phyloP scores from a whole-genome alignment of 2,797 vertebrate genomes.

The Rousettus madagascariensis region DNA sequence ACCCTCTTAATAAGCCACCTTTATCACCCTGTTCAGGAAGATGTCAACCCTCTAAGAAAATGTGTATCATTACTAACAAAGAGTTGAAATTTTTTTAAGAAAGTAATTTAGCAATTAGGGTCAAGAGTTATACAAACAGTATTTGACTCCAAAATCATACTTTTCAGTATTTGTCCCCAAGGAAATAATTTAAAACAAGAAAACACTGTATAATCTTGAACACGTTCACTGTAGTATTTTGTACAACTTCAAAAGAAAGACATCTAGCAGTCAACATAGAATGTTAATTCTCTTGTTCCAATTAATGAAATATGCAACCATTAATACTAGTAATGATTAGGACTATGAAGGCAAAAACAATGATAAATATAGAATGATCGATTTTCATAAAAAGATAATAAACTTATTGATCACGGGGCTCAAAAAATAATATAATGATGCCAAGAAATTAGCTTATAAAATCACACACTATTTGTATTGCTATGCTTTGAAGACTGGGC shows the following conservation, averaged over 20 bases:
- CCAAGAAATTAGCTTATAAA: background rate
- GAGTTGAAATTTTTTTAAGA: background rate
- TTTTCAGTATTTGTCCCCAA: background rate
- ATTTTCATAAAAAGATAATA: too few relatives aligned
- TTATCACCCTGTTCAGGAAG: background rate
- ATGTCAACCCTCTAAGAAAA: background rate
- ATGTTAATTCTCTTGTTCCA: background rate
- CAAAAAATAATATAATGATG: background rate
- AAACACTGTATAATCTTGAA: background rate
- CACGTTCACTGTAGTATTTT: background rate
- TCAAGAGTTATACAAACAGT: background rate
- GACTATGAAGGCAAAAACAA: background rate
- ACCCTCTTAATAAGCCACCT: background rate
- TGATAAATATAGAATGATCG: background rate
- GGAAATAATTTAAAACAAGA: slow-evolving; percentile 11
- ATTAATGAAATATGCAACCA: background rate
- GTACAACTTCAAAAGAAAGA: slow-evolving; percentile 1
- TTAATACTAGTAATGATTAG: background rate
- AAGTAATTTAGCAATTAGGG: background rate
- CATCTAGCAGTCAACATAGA: background rate
- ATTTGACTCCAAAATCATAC: background rate
- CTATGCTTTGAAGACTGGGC: background rate
- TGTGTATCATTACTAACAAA: background rate
- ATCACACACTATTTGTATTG: background rate
- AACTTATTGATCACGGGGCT: too few relatives aligned